A percentile compares a stretch with the other conserved stretches of the same genome.
phyloP scores from a whole-genome alignment of 1,140 invertebrate species.

The Zaprionus davidi region DNA sequence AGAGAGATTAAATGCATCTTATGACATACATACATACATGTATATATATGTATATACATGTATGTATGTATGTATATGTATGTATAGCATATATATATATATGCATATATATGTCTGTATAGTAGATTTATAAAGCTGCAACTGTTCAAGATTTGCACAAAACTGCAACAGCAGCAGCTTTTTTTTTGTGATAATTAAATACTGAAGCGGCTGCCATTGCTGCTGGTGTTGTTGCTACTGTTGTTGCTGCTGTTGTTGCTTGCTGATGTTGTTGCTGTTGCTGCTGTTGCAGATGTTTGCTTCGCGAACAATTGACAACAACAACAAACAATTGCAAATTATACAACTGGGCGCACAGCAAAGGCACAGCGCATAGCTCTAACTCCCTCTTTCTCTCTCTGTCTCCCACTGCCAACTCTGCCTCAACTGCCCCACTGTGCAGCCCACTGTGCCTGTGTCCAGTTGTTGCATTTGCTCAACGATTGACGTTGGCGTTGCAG shows the following conservation, averaged over 20 bases:
- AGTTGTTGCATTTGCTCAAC: slow-evolving; percentile 36
- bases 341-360: slow-evolving; percentile 78
- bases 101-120: not conserved
- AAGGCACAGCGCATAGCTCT: slow-evolving; percentile 23
- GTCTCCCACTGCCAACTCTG: not conserved
- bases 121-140: slow-evolving; percentile 19
- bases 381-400: not conserved
- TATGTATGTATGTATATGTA: not conserved
- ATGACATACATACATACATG: too few relatives aligned
- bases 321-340: slow-evolving; percentile 80
- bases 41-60: not conserved
- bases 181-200: slow-evolving; percentile 69
- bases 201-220: slow-evolving; percentile 32
- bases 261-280: slow-evolving; percentile 6
- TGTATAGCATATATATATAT: not conserved
- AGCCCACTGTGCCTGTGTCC: slow-evolving; percentile 11
- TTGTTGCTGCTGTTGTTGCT: slow-evolving; percentile 14
- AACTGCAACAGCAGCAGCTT: slow-evolving; percentile 54
- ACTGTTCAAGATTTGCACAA: slow-evolving; percentile 64
- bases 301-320: slow-evolving; percentile 31
- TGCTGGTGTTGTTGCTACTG: too few relatives aligned
- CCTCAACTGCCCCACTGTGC: not conserved
- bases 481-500: slow-evolving; percentile 49
- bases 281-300: slow-evolving; percentile 1
- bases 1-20: not conserved